Base-by-base conservation (phyloP, 2,797 vertebrate genomes). In the Podarcis siculus region DNA sequence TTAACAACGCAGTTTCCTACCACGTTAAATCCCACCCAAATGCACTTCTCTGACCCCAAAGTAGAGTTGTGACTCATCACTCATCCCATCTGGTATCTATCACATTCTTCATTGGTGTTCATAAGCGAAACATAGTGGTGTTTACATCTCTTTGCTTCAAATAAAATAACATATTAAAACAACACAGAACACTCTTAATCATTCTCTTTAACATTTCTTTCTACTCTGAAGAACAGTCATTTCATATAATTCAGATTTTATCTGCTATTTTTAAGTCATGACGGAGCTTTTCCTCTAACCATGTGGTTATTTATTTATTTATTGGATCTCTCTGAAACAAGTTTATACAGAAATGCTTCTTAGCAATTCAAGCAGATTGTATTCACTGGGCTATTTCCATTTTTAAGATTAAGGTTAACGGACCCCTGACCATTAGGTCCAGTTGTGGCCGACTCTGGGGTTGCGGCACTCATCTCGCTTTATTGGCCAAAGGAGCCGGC, bases 231-330 rank as follows among this genome's bases (percentile, higher is more conserved):
- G 23, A 90, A 32, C 1, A 88, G 67, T 5, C 25, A 32, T 87
- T 90, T 90, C 72, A 86, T 66, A 78, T 58, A 90, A 88, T 80
- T 87, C 79, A 88, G 55, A 91, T 86, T 89, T 80, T 93, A 75
- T 77, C 49, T 86, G n/a, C 88, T 89, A 87, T 27, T 7, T 12
- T 83, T 67, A 83, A 75, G 9, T 42, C 85, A 81, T 58, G 72
- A 85, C 13, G 87, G 67, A 66, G 77, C 35, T 91, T 87, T 55
- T 82, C 6, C 73, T 8, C 89, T 79, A 79, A 86, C 42, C 8
- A 76, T 89, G 80, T 0, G 71, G 42, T 61, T 88, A 80, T 21
- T 87, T 0, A 85, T 88, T 90, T 2, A 7, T 90, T 94, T 87
- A 32, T 45, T 61, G 12, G 72, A 58, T 79, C 55, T 85, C 58